Evolutionary conservation across 2,113 vertebrate species (phyloP).

Genomic region (Notarius lentiginosus): DNA sequence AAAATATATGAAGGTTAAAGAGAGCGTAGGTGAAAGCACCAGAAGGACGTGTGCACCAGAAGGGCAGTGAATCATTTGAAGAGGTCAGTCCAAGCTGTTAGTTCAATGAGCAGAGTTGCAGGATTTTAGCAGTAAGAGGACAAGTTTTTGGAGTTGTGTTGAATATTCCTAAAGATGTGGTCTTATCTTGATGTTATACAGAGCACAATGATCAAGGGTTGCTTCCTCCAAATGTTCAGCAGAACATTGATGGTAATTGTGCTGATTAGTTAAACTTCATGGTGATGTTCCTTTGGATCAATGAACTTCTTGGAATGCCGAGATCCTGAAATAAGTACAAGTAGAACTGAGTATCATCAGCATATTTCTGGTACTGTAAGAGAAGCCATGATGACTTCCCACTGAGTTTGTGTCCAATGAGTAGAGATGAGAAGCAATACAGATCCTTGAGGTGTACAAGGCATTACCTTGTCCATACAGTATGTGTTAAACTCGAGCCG

Average conservation of each 20-base stretch:
- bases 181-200: background rate
- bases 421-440: background rate
- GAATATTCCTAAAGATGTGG: too few species aligned
- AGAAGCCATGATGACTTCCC: background rate
- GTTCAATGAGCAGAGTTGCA: background rate
- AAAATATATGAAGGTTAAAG: background rate
- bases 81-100: background rate
- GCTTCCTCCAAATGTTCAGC: background rate
- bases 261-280: background rate
- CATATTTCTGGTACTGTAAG: background rate
- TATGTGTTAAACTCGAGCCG: background rate
- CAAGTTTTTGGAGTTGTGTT: background rate
- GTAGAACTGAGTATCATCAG: background rate
- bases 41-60: background rate
- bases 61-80: background rate
- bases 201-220: too few species aligned
- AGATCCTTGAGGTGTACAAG: background rate
- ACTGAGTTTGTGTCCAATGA: background rate
- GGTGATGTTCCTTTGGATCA: background rate
- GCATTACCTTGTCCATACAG: background rate
- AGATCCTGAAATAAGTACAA: background rate
- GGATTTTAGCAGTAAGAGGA: background rate
- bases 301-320: background rate
- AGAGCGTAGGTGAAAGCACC: background rate
- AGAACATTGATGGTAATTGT: background rate